Evolutionary conservation across 2,113 vertebrate species (phyloP).

Genomic region (Lates calcarifer): DNA sequence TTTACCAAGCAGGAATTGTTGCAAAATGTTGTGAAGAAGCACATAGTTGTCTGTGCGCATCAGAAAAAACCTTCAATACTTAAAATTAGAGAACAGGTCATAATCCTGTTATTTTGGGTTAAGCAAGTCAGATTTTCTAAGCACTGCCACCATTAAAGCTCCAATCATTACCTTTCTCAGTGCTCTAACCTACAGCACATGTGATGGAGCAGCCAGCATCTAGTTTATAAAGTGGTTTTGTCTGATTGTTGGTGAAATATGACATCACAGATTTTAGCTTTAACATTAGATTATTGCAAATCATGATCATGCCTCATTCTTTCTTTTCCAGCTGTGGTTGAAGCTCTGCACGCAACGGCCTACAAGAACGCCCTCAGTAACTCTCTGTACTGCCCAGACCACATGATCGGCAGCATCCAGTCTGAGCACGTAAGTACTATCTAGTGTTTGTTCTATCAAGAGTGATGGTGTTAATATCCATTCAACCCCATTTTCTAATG

Average conservation of each 20-base stretch:
- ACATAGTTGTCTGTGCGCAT: too few relatives aligned
- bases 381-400: slow-evolving; percentile 94
- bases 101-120: too few relatives aligned
- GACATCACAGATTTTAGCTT: background rate
- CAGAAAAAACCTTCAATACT: too few relatives aligned
- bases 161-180: background rate
- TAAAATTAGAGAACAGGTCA: too few relatives aligned
- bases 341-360: slow-evolving; percentile 91
- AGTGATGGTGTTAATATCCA: background rate
- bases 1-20: too few relatives aligned
- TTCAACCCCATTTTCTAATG: background rate
- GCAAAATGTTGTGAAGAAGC: too few relatives aligned
- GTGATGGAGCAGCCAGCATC: background rate
- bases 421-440: slow-evolving; percentile 88
- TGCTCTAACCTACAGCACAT: background rate
- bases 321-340: slow-evolving; percentile 87
- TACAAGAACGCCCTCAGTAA: slow-evolving; percentile 93
- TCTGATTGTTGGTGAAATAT: too few relatives aligned
- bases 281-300: background rate
- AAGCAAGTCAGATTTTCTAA: too few relatives aligned
- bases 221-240: background rate
- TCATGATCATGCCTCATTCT: background rate
- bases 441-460: background rate
- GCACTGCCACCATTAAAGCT: background rate
- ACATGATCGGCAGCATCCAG: slow-evolving; percentile 90